A percentile compares a stretch with the other conserved stretches of the same genome.
phyloP scores from a whole-genome alignment of 92 coral and sea anemone genomes.

The Palythoa grandis region DNA sequence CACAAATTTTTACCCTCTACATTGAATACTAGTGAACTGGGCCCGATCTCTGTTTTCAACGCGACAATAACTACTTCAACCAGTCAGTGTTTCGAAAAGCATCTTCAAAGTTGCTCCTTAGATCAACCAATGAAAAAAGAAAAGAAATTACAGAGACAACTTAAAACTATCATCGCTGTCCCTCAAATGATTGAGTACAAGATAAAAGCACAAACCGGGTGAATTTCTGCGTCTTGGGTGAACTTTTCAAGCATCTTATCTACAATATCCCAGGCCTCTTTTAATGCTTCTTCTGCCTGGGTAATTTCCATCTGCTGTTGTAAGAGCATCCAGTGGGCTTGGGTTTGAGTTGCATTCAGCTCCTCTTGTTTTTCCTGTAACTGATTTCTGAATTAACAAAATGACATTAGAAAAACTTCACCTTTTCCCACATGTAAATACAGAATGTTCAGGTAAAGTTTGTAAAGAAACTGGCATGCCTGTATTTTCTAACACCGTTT shows the following conservation, averaged over 20 bases:
- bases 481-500: too few species aligned
- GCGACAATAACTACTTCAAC: too few species aligned
- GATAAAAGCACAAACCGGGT: slow-evolving; percentile 14
- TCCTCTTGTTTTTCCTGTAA: slow-evolving; percentile 91
- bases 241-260: slow-evolving; percentile 63
- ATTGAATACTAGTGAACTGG: too few species aligned
- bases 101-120: too few species aligned
- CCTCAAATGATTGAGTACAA: neutral
- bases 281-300: slow-evolving; percentile 72
- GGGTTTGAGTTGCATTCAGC: slow-evolving; percentile 92
- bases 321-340: slow-evolving; percentile 92
- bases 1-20: too few species aligned
- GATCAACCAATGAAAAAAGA: neutral
- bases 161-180: neutral
- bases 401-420: neutral
- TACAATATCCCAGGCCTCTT: slow-evolving; percentile 74
- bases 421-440: neutral
- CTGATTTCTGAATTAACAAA: slow-evolving; percentile 64
- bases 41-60: too few species aligned
- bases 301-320: slow-evolving; percentile 86
- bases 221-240: slow-evolving; percentile 45
- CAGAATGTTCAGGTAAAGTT: neutral
- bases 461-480: too few species aligned
- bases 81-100: too few species aligned
- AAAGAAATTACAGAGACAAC: neutral